These are phyloP conservation scores for Saxicola maurus DNA, from an alignment of 2,797 vertebrate species.

Conservation along the genomic window DNA sequence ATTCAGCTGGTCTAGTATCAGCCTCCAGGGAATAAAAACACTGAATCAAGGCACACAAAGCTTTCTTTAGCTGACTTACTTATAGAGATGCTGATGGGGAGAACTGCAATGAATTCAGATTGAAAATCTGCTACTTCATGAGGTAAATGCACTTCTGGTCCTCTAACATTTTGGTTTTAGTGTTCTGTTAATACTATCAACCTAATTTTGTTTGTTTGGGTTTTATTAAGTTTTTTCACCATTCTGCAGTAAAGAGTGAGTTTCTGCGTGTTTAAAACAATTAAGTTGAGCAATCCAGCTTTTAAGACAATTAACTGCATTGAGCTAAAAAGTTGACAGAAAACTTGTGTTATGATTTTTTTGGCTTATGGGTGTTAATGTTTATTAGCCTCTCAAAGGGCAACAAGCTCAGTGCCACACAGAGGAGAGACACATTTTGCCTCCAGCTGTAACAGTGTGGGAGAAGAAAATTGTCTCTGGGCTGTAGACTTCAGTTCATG, in stretches of 20 bases:
- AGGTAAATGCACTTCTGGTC: conserved; percentile 75
- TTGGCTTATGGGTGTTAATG: background rate
- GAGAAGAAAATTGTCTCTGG: background rate
- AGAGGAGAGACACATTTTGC: background rate
- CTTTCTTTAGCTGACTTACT: conserved; percentile 76
- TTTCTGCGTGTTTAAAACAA: background rate
- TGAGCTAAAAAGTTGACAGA: background rate
- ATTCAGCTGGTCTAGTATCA: background rate
- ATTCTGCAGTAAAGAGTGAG: background rate
- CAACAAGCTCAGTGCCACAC: background rate
- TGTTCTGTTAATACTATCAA: background rate
- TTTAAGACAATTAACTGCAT: background rate
- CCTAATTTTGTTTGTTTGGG: background rate
- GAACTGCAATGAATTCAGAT: conserved; percentile 76
- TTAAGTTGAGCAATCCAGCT: background rate
- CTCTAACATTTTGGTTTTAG: background rate
- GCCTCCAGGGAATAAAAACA: background rate
- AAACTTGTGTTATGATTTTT: background rate
- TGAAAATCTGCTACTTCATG: conserved; percentile 96
- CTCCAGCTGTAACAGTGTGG: background rate
- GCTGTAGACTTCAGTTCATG: background rate
- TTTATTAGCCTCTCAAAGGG: background rate
- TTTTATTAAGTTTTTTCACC: background rate
- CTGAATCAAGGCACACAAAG: background rate
- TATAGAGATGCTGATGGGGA: conserved; percentile 83